Percentiles rank a stretch among this genome's conserved stretches.
phyloP scores from a whole-genome alignment of 2,888 invertebrate species.

The Gymnosoma rotundatum region DNA sequence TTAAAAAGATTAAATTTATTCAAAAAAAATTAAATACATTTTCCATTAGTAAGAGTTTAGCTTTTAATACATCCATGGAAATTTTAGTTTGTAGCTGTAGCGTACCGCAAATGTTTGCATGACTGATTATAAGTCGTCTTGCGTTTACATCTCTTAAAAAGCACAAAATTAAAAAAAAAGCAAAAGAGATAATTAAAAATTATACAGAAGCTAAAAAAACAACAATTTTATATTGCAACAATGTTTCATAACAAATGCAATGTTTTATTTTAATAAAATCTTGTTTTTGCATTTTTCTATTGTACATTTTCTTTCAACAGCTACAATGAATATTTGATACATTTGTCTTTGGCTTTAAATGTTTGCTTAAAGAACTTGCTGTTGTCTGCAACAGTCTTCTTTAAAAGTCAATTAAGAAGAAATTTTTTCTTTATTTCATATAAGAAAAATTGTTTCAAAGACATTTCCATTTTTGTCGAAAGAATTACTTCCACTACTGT shows the following conservation, averaged over 20 bases:
- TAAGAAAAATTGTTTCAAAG: not conserved
- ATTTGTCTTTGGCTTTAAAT: conserved; percentile 27
- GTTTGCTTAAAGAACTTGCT: conserved; percentile 10
- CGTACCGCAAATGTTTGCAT: no score
- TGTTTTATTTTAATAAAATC: conserved; percentile 10
- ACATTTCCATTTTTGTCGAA: conserved; percentile 12
- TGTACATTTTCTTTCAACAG: not conserved
- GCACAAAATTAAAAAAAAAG: not conserved
- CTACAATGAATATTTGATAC: conserved; percentile 28
- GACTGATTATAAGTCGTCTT: no score
- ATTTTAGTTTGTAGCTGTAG: no score
- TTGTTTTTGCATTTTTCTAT: not conserved
- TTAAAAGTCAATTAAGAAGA: not conserved
- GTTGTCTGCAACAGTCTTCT: not conserved
- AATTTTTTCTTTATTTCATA: no score
- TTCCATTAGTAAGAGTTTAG: no score
- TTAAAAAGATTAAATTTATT: no score
- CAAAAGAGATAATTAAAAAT: conserved; percentile 24
- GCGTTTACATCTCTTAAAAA: no score
- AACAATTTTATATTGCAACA: conserved; percentile 35
- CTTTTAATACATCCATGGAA: no score
- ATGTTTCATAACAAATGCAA: conserved; percentile 53
- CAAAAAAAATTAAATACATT: no score
- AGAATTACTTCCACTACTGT: conserved; percentile 29
- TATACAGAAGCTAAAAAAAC: not conserved